These are phyloP conservation scores for Lindbergichthys nudifrons DNA, from an alignment of 2,797 vertebrate genomes.

Conservation along the genomic window DNA sequence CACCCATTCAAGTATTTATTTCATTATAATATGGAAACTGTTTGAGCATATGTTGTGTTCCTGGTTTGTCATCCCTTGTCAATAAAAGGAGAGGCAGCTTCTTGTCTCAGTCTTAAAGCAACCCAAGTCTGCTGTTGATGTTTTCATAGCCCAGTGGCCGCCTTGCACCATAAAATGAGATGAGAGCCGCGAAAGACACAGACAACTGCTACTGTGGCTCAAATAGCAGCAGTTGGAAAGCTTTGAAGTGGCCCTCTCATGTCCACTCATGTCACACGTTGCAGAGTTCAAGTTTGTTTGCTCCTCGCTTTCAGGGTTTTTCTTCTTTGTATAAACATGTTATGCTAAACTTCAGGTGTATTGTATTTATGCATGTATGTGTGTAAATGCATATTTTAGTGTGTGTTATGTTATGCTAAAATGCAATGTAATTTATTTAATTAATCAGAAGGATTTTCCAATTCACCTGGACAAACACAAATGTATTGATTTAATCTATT, in stretches of 20 bases:
- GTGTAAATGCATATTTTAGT: not conserved
- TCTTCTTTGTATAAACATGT: not conserved
- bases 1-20: not conserved
- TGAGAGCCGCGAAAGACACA: slow-evolving; percentile 71
- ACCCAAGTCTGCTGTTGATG: slow-evolving; percentile 45
- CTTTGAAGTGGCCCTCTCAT: slow-evolving; percentile 65
- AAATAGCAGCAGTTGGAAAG: slow-evolving; percentile 66
- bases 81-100: not conserved
- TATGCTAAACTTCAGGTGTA: not conserved
- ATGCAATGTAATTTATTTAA: not conserved
- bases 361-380: not conserved
- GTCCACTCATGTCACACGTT: slow-evolving; percentile 63
- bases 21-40: not conserved
- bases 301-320: slow-evolving; percentile 14
- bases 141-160: slow-evolving; percentile 64
- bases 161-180: slow-evolving; percentile 68
- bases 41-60: not conserved
- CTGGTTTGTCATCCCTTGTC: not conserved
- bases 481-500: not conserved
- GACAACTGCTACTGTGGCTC: slow-evolving; percentile 83
- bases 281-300: slow-evolving; percentile 69
- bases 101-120: slow-evolving; percentile 7
- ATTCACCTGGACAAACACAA: not conserved
- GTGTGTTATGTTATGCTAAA: not conserved
- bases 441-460: not conserved